Evolutionary conservation across 2,888 invertebrate genomes (phyloP), one percentile per base, ranked within the genome.

Genomic region (Agonopterix arenella): DNA sequence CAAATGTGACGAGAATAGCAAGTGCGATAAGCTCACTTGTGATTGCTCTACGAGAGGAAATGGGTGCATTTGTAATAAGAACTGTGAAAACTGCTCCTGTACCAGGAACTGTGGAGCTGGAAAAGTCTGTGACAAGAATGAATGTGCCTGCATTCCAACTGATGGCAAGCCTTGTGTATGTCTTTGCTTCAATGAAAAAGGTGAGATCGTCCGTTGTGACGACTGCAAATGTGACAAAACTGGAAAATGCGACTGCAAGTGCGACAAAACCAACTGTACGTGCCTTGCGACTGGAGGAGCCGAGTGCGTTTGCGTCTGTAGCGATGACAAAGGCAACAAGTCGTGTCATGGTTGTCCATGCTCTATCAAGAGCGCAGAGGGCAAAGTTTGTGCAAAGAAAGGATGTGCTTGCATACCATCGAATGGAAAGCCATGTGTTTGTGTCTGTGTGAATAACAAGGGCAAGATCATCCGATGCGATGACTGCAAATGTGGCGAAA

Each of bases 241-340:
- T 36, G 51, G 48, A 7, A 52, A 51, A 28, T 59, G 58, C 37
- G 50, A 45, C 4, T 55, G 61, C 10, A 64, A 61, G 18, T 70
- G 74, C 45, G 58, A 57, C 38, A 64, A 62, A 8, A 38, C 56
- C 2, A 62, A 61, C 44, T 76, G 76, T 50, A 49, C 62, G 11
- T 74, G 73, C 28, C 54, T 77, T 1, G 50, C 52, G 0, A 71
- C 72, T 36, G 47, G 55, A 1, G 68, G 67, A 7, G 57, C 62
- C 13, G 1, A 49, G 11, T 66, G 67, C 45, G 50, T 68, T 9
- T 72, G 69, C 37, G 52, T 70, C 0, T 64, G 61, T 45, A 44
- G 57, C 0, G 55, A 65, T 3, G 52, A 52, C 0, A 52, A 59
- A 1, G 56, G 57, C 10, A 28, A 28, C 28, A 28, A 28, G 5